These are phyloP conservation scores for Oscheius myriophilus DNA, from an alignment of 2,888 invertebrate genomes.

Conservation along the genomic window DNA sequence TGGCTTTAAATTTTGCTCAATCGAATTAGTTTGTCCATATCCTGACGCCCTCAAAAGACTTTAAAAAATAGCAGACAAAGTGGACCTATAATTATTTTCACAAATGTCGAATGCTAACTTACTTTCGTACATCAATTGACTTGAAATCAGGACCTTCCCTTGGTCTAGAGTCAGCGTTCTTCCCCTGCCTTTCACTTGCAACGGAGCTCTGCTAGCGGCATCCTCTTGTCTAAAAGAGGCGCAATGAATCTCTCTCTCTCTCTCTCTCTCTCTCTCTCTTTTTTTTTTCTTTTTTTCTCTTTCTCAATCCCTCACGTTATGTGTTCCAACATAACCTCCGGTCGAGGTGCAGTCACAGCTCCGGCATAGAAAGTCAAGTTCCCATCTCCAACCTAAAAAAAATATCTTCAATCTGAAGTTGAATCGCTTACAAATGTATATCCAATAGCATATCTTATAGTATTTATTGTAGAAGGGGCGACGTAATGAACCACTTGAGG, in stretches of 20 bases:
- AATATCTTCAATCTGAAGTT: not conserved
- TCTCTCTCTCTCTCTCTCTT: too few relatives aligned
- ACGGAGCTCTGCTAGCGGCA: not conserved
- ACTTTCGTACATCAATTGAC: not conserved
- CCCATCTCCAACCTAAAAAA: not conserved
- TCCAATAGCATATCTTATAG: not conserved
- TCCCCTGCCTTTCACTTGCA: constrained; percentile 2
- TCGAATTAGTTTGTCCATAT: too few relatives aligned
- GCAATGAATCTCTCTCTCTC: too few relatives aligned
- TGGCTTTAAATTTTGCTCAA: too few relatives aligned
- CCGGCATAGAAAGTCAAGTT: constrained; percentile 10
- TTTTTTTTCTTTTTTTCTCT: too few relatives aligned
- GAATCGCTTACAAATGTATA: constrained; percentile 1
- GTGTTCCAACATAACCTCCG: not conserved
- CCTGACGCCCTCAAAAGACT: too few relatives aligned
- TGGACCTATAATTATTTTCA: too few relatives aligned
- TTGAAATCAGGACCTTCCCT: not conserved
- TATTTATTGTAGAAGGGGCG: not conserved
- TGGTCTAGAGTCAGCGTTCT: constrained; percentile 4
- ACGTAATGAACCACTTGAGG: not conserved
- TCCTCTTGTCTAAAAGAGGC: not conserved
- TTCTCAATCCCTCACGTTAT: too few relatives aligned
- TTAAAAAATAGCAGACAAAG: too few relatives aligned
- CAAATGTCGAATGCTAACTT: not conserved
- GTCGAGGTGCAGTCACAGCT: not conserved